These are phyloP conservation scores for Melanostoma scalare DNA, from an alignment of 2,888 invertebrate species.

Conservation along the genomic window DNA sequence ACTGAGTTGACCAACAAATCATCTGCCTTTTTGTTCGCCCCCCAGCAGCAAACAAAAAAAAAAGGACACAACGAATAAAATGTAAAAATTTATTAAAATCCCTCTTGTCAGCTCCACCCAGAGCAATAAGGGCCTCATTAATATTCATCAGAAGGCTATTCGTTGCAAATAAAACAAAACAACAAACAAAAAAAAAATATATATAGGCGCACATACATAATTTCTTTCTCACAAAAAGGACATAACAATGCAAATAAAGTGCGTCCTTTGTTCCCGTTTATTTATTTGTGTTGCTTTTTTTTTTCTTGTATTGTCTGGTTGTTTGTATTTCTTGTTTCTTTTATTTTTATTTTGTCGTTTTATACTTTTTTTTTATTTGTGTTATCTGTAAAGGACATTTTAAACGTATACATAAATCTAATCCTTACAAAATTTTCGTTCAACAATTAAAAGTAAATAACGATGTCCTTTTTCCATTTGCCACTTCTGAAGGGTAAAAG, in stretches of 20 bases:
- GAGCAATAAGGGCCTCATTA: constrained; percentile 53
- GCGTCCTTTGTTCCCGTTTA: constrained; percentile 45
- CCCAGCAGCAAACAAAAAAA: constrained; percentile 34
- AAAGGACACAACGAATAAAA: constrained; percentile 37
- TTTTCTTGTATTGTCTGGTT: neutral
- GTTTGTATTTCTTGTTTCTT: constrained; percentile 24
- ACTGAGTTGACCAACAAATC: too few species aligned
- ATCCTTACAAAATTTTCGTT: constrained; percentile 15
- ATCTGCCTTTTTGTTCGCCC: too few species aligned
- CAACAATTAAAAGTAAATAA: constrained; percentile 59
- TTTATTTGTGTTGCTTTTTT: neutral
- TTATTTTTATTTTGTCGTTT: neutral
- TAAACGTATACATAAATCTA: constrained; percentile 36
- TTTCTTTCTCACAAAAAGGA: constrained; percentile 58
- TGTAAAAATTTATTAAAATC: constrained; percentile 62
- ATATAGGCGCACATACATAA: constrained; percentile 30
- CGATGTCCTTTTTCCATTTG: constrained; percentile 66
- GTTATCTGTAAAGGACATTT: constrained; percentile 49
- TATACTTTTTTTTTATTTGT: constrained; percentile 1
- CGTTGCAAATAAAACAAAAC: constrained; percentile 37
- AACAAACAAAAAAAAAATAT: constrained; percentile 15
- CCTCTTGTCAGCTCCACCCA: constrained; percentile 16
- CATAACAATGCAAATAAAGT: constrained; percentile 70
- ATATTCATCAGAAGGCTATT: constrained; percentile 69
- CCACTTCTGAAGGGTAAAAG: constrained; percentile 42